Evolutionary conservation across 1,140 invertebrate species (phyloP).

Genomic region (Acyrthosiphon pisum): DNA sequence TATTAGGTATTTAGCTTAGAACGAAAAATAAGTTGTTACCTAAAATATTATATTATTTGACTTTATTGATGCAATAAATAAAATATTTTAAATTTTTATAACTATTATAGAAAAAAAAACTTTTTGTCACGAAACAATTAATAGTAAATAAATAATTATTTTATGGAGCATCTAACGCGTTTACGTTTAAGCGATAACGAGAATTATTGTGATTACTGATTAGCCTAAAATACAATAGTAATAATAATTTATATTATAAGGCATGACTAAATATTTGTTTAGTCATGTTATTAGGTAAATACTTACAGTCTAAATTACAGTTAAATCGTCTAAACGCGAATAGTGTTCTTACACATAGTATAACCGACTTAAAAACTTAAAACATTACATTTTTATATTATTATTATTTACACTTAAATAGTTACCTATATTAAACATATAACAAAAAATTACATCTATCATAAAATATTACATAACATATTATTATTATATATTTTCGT

Average conservation of each 20-base stretch:
- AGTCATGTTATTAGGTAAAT: no score
- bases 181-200: background rate
- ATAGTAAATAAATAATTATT: background rate
- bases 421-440: background rate
- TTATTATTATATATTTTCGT: background rate
- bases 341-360: background rate
- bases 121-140: background rate
- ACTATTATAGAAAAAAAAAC: background rate
- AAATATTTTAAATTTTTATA: background rate
- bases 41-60: background rate
- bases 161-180: background rate
- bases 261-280: no score
- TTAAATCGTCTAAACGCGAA: background rate
- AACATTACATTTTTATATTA: background rate
- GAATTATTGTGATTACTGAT: background rate
- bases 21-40: background rate
- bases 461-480: conserved; percentile 8
- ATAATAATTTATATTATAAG: background rate
- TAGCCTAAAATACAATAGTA: background rate
- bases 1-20: background rate
- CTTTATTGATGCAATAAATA: background rate
- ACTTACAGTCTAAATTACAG: background rate
- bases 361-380: background rate
- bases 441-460: background rate
- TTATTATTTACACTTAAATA: background rate